These are phyloP conservation scores for Carollia perspicillata DNA, from an alignment of 2,113 vertebrate species.

Conservation along the genomic window DNA sequence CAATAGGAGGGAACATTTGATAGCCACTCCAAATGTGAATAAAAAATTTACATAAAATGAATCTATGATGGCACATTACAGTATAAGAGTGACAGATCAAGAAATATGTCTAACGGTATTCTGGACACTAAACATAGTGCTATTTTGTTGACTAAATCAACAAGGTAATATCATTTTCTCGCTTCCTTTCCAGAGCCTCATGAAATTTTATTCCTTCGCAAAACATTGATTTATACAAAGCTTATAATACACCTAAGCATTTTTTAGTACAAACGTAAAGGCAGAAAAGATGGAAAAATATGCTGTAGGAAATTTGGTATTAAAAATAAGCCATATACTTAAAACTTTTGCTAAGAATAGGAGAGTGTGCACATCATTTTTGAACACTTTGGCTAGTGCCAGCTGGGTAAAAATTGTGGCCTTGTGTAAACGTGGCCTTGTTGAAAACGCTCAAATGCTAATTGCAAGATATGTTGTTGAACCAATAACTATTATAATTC, in stretches of 20 bases:
- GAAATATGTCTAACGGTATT: constrained; percentile 67
- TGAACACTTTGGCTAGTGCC: not conserved
- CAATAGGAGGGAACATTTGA: constrained; percentile 29
- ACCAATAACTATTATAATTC: constrained; percentile 23
- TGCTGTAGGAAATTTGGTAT: not conserved
- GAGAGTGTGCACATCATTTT: not conserved
- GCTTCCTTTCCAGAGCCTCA: not conserved
- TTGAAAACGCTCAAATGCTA: constrained; percentile 9
- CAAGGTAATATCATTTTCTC: constrained; percentile 36
- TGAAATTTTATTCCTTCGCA: not conserved
- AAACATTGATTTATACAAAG: not conserved
- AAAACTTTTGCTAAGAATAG: not conserved
- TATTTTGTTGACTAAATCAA: constrained; percentile 31
- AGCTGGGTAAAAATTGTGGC: not conserved
- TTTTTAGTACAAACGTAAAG: not conserved
- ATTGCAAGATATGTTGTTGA: not conserved
- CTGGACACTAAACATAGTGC: not conserved
- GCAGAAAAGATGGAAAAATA: not conserved
- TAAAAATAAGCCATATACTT: constrained; percentile 18
- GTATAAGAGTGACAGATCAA: constrained; percentile 58
- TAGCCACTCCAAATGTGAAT: constrained; percentile 67
- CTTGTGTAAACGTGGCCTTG: not conserved
- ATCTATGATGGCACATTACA: constrained; percentile 56
- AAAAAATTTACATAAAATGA: constrained; percentile 67
- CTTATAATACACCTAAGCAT: not conserved